Conservation (phyloP, 2,888 invertebrate genomes). For the Ormyrus labotus region DNA sequence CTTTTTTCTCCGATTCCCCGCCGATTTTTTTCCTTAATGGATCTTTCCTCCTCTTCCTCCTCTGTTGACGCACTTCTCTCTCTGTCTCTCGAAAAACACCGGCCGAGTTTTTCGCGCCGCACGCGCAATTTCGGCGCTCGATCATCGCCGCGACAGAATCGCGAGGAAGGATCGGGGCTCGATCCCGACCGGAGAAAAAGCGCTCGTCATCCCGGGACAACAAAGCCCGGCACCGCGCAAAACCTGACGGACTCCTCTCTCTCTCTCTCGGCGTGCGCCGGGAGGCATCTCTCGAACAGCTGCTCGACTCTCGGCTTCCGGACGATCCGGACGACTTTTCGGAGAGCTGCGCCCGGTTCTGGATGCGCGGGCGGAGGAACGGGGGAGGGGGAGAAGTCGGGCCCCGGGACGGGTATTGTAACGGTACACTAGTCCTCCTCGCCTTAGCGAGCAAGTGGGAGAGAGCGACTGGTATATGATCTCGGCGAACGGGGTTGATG, state of each 20-base stretch:
- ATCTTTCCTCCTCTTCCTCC: not conserved
- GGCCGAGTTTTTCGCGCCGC: no score
- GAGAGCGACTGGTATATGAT: conserved; percentile 51
- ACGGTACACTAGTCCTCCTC: conserved; percentile 53
- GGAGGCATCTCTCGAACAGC: not conserved
- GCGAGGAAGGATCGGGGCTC: conserved; percentile 2
- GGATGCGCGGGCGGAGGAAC: not conserved
- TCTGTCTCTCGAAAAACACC: not conserved
- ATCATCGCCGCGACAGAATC: conserved; percentile 7
- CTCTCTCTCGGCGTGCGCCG: conserved; percentile 38
- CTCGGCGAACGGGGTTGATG: conserved; percentile 55
- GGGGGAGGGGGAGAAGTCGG: not conserved
- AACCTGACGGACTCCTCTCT: conserved; percentile 47
- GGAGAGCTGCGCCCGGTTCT: conserved; percentile 32
- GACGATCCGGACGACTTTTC: conserved; percentile 53
- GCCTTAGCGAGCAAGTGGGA: conserved; percentile 16
- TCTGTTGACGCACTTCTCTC: not conserved
- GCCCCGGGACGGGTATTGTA: conserved; percentile 53
- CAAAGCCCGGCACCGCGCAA: conserved; percentile 34
- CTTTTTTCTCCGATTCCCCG: not conserved
- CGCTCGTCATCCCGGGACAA: not conserved
- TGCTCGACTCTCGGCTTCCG: conserved; percentile 30
- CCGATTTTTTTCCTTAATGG: conserved; percentile 39
- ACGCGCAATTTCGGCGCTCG: no score
- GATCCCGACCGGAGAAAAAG: conserved; percentile 19